Conservation (phyloP, 92 coral and sea anemone species). For the Porites lobata region DNA sequence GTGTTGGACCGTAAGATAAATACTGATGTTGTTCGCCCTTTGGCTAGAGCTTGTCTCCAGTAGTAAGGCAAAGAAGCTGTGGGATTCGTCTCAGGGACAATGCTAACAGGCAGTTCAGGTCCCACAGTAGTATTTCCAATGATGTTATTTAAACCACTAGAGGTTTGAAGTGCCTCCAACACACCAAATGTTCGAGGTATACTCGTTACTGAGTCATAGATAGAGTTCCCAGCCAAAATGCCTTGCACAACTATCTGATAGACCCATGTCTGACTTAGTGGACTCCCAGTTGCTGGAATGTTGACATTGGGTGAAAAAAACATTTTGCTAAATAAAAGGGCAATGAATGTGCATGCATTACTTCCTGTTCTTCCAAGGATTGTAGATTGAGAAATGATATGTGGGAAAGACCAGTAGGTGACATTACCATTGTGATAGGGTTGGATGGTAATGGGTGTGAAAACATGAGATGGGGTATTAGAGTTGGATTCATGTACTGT, state of each 20-base stretch:
- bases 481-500: not conserved
- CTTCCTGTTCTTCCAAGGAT: constrained; percentile 54
- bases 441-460: no score
- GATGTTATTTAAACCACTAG: constrained; percentile 2
- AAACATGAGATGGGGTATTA: no score
- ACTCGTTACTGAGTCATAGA: constrained; percentile 14
- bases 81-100: constrained; percentile 38
- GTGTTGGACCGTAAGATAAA: constrained; percentile 35
- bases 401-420: no score
- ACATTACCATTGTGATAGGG: no score
- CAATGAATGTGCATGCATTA: constrained; percentile 43
- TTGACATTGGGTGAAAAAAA: constrained; percentile 14
- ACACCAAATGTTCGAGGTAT: constrained; percentile 35
- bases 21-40: constrained; percentile 38
- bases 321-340: constrained; percentile 31
- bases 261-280: constrained; percentile 25
- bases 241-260: constrained; percentile 23
- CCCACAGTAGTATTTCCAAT: constrained; percentile 32
- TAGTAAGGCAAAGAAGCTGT: constrained; percentile 44
- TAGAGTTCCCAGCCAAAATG: constrained; percentile 13
- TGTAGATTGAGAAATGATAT: no score
- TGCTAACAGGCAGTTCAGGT: constrained; percentile 40
- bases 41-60: constrained; percentile 19
- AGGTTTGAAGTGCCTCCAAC: constrained; percentile 14
- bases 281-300: not conserved